Percentiles rank a stretch among this genome's conserved stretches.
phyloP scores from a whole-genome alignment of 2,797 vertebrate species.

The Antennarius maculatus region DNA sequence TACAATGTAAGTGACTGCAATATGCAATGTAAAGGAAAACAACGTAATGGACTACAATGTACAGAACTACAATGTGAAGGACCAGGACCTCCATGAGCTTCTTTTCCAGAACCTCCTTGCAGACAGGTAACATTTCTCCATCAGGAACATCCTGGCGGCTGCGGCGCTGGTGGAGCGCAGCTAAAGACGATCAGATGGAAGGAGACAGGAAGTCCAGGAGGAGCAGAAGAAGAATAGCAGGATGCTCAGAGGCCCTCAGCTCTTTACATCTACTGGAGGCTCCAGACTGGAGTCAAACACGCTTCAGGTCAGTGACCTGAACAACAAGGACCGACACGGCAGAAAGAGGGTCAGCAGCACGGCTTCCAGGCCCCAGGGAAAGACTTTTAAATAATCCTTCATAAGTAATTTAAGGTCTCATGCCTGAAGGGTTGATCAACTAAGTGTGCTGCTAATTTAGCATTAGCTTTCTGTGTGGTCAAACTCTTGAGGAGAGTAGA shows the following conservation, averaged over 20 bases:
- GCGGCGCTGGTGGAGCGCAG: constrained; percentile 8
- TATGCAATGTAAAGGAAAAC: too few species aligned
- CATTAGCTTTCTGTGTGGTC: neutral
- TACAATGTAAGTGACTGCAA: too few species aligned
- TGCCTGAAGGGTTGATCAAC: too few species aligned
- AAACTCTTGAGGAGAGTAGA: too few species aligned
- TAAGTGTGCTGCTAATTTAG: too few species aligned
- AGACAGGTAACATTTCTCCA: constrained; percentile 4
- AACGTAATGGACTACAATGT: too few species aligned
- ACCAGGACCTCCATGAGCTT: too few species aligned
- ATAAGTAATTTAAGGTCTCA: too few species aligned
- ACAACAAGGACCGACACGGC: neutral
- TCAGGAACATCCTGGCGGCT: neutral
- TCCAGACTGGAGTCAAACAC: constrained; percentile 7
- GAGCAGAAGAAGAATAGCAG: constrained; percentile 18
- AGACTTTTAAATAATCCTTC: too few species aligned
- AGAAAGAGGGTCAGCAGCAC: neutral
- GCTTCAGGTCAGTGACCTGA: constrained; percentile 6
- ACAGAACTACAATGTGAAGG: too few species aligned
- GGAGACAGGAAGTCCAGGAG: constrained; percentile 30
- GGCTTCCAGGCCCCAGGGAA: neutral
- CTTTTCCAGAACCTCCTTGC: too few species aligned
- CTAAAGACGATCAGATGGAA: constrained; percentile 30
- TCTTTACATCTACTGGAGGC: constrained; percentile 20
- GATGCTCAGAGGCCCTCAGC: constrained; percentile 3